These are phyloP conservation scores for Acanthurus lineatus DNA, from an alignment of 2,797 vertebrate genomes.

Conservation along the genomic window DNA sequence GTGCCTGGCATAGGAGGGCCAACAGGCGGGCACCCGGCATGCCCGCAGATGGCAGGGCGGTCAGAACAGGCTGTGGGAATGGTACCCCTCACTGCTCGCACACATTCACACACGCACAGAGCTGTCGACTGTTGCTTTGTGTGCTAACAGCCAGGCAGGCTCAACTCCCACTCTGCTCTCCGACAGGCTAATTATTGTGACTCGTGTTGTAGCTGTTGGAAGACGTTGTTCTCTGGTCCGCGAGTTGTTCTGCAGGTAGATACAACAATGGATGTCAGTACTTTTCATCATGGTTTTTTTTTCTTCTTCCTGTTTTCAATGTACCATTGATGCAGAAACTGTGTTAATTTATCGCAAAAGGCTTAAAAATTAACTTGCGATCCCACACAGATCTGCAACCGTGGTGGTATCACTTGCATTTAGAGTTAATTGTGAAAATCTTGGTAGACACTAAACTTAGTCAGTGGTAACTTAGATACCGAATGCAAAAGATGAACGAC, in stretches of 20 bases:
- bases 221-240: constrained; percentile 24
- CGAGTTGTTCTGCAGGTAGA: constrained; percentile 31
- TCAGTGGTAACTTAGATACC: too few relatives aligned
- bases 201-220: constrained; percentile 42
- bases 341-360: background rate
- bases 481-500: background rate
- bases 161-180: constrained; percentile 65
- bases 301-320: background rate
- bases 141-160: constrained; percentile 67
- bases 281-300: background rate
- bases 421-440: constrained; percentile 4
- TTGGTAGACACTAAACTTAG: background rate
- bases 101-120: constrained; percentile 26
- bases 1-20: constrained; percentile 77
- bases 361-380: too few relatives aligned
- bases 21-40: constrained; percentile 79
- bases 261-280: background rate
- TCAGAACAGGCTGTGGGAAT: constrained; percentile 76
- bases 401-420: background rate
- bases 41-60: constrained; percentile 83
- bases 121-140: constrained; percentile 67
- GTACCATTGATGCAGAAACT: background rate
- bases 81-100: constrained; percentile 64
- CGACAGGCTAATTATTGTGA: constrained; percentile 69
- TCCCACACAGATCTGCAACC: background rate